phyloP scores from a whole-genome alignment of 2,797 vertebrate species.

The Acropternis orthonyx region DNA sequence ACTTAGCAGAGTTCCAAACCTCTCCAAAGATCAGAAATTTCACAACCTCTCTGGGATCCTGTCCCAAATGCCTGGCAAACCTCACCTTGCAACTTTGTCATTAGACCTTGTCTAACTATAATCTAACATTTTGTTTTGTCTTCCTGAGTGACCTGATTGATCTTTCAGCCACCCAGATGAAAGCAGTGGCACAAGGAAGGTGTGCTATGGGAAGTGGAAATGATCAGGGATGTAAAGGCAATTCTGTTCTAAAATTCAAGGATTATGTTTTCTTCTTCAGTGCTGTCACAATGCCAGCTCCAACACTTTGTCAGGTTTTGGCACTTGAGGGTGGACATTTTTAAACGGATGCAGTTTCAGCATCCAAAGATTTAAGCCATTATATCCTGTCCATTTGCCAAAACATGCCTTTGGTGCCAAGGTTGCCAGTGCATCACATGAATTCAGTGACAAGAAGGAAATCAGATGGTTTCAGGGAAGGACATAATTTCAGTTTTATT shows the following conservation, averaged over 20 bases:
- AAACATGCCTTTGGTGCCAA: background rate
- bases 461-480: background rate
- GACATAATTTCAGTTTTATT: background rate
- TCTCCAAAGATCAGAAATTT: background rate
- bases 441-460: background rate
- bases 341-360: background rate
- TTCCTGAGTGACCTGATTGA: background rate
- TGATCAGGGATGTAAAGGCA: background rate
- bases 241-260: background rate
- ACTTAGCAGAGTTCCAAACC: background rate
- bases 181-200: background rate
- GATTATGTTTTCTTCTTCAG: no score
- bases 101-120: background rate
- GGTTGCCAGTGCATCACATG: background rate
- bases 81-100: accelerated
- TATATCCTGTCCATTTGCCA: background rate
- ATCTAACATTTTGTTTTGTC: background rate
- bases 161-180: background rate
- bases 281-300: background rate
- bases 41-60: background rate
- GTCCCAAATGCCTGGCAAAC: background rate
- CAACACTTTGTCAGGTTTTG: background rate
- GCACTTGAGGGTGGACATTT: background rate
- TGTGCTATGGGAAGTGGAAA: background rate
- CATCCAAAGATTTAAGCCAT: background rate